Evolutionary conservation across 2,888 invertebrate species (phyloP).

Genomic region (Stenurella melanura): DNA sequence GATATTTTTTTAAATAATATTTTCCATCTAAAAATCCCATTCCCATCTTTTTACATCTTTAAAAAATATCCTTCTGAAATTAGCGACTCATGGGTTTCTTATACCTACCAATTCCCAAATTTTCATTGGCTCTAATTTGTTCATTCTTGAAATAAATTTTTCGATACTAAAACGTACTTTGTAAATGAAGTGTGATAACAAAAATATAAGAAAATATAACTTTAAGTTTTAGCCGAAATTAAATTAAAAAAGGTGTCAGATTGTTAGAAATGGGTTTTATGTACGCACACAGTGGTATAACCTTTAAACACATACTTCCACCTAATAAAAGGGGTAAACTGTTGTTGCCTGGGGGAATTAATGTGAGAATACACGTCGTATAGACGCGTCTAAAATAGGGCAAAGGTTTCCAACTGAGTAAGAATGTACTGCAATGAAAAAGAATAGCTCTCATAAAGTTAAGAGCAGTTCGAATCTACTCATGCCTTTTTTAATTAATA

Average conservation of each 20-base stretch:
- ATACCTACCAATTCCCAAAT: too few relatives aligned
- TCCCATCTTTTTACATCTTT: too few relatives aligned
- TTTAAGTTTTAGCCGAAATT: neutral
- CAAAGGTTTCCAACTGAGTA: neutral
- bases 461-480: neutral
- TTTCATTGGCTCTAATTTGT: too few relatives aligned
- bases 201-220: too few relatives aligned
- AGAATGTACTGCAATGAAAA: neutral
- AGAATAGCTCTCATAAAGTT: neutral
- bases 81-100: too few relatives aligned
- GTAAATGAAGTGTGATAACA: too few relatives aligned
- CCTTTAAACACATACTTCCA: neutral
- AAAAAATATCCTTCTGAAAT: too few relatives aligned
- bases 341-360: constrained; percentile 3
- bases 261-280: neutral
- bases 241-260: neutral
- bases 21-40: too few relatives aligned
- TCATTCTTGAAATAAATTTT: too few relatives aligned
- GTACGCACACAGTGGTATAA: neutral
- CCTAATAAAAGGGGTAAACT: neutral
- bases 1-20: too few relatives aligned
- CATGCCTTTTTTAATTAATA: neutral
- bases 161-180: too few relatives aligned
- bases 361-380: neutral
- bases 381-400: neutral